A percentile compares a stretch with the other conserved stretches of the same genome.
Evolutionary conservation across 2,113 vertebrate genomes (phyloP).

Genomic region (Uria lomvia): DNA sequence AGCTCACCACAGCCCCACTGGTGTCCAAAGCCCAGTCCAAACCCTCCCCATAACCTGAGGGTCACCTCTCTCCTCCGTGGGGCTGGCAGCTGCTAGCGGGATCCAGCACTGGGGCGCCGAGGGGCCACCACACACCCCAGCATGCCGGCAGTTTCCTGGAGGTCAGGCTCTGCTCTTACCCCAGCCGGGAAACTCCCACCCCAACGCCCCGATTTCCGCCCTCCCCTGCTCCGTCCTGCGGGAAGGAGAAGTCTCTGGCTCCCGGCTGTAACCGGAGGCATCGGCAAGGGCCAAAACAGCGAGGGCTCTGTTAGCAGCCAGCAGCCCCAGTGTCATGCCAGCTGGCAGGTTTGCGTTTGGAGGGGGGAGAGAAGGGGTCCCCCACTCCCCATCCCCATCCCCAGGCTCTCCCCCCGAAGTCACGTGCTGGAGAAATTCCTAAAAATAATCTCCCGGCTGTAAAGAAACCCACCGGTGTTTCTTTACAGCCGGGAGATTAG

Average conservation of each 20-base stretch:
- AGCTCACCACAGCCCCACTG: background rate
- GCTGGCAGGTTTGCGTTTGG: background rate
- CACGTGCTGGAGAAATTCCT: slow-evolving; percentile 13
- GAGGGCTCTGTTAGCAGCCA: slow-evolving; percentile 56
- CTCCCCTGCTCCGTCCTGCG: background rate
- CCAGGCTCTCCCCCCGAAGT: background rate
- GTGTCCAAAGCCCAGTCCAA: background rate
- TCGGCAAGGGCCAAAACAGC: slow-evolving; percentile 35
- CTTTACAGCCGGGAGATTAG: background rate
- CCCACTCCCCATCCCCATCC: background rate
- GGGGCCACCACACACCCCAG: background rate
- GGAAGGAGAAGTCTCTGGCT: slow-evolving; percentile 27
- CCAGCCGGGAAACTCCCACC: background rate
- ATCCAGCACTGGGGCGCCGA: background rate
- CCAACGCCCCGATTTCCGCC: background rate
- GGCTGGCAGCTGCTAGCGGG: background rate
- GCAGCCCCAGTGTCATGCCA: background rate
- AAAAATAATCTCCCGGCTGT: slow-evolving; percentile 22
- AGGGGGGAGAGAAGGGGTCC: background rate
- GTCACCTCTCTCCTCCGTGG: background rate
- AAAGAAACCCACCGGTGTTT: background rate
- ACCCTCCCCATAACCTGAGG: fast-evolving
- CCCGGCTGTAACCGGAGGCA: slow-evolving; percentile 11
- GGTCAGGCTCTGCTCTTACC: background rate
- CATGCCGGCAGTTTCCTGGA: background rate